Evolutionary conservation across 2,797 vertebrate species (phyloP).

Genomic region (Galagoides demidoff): DNA sequence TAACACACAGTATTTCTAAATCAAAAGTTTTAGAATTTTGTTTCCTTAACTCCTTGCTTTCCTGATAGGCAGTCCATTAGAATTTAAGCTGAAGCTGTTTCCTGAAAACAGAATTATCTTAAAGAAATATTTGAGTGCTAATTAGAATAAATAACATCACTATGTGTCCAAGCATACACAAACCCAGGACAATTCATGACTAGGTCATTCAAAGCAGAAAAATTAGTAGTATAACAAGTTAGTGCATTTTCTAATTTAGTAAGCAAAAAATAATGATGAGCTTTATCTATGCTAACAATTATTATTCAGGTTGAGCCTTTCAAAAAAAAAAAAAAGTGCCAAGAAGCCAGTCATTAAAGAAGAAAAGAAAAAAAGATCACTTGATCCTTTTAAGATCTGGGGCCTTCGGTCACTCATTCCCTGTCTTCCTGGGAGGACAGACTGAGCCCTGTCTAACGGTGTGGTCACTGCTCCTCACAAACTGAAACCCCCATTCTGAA

Average conservation of each 20-base stretch:
- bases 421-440: background rate
- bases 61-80: background rate
- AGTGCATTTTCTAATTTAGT: background rate
- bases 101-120: background rate
- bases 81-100: background rate
- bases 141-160: background rate
- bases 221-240: conserved; percentile 26
- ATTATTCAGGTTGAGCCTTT: background rate
- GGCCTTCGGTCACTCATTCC: background rate
- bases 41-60: background rate
- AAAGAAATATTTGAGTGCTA: conserved; percentile 24
- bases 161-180: background rate
- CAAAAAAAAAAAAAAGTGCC: background rate
- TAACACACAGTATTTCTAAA: background rate
- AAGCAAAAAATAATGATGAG: background rate
- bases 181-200: conserved; percentile 2
- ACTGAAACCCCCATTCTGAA: background rate
- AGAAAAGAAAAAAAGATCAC: background rate
- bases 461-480: background rate
- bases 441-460: background rate
- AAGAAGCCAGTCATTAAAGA: background rate
- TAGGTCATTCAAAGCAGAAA: conserved; percentile 34
- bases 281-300: background rate
- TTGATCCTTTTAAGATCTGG: background rate
- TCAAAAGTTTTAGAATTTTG: background rate